Evolutionary conservation across 2,888 invertebrate genomes (phyloP), one percentile per base, ranked within the genome.

Genomic region (Chydorus sphaericus): DNA sequence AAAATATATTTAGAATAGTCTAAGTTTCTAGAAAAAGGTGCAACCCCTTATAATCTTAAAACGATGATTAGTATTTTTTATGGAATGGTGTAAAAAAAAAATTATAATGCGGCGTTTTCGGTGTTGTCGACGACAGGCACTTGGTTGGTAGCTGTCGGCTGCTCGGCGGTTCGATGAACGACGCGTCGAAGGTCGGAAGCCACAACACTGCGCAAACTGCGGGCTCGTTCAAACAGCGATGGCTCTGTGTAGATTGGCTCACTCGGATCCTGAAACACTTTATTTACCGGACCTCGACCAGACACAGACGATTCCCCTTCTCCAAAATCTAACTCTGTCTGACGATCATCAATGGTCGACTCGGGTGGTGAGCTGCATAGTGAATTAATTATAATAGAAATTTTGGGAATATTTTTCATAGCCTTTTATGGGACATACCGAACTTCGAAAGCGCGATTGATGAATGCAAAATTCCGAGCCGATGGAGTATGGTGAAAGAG

Each of bases 191-290:
- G 33, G 28, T 55, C 55, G 8, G 55, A 26, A 28, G 57, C 59
- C 8, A 62, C 61, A 28, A 81, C 71, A 54, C 80, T 81, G 61
- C 82, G 73, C 33, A 83, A 73, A 53, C 82, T 86, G 66, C 85
- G 77, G 30, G 86, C 85, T 62, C 88, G 78, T 71, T 91, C 90
- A 66, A 91, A 91, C 36, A 91, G 74, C 2, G 89, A 88, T 0
- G 90, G 90, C 71, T 91, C 90, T 1, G 90, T 90, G 71, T 91
- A 91, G 63, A 91, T 91, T 1, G 91, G 90, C 68, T 91, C 91
- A 67, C 89, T 90, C 36, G 90, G 90, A 68, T 91, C 88, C 66
- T 85, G 87, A 66, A 88, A 88, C 18, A 33, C 48, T 36, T 49
- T 20, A n/a, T 30, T 11, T 33, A 18, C n/a, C 23, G 31, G 29